Base-by-base conservation (phyloP, 2,888 invertebrate genomes). In the Lordiphosa andalusiaca region DNA sequence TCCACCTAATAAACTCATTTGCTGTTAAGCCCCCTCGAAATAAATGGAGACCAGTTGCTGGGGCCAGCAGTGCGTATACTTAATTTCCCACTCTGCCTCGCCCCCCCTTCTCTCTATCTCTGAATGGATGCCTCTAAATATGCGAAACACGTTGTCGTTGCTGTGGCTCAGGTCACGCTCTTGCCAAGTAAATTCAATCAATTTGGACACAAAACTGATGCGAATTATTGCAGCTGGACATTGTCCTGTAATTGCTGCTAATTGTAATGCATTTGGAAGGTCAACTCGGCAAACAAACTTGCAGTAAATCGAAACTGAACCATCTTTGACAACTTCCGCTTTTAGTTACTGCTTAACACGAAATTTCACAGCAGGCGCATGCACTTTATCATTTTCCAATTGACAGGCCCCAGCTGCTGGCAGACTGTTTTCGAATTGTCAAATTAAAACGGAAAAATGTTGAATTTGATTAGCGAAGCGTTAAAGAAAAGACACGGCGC, bases 401-500 rank as follows among this genome's bases (percentile, higher is more conserved):
- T 82, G 83, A 82, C 85, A 68, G 71, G 69, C 71, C 75, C 44
- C 77, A 77, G 83, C 85, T 84, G 77, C 67, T 78, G 66, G 62
- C 48, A 9, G n/a, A 56, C 76, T 68, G 66, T 62, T 64, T 64
- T 67, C 74, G 78, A 82, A 77, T 84, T 77, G 76, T 77, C 85
- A 78, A 77, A 84, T 77, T 77, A 77, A 84, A 82, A 84, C 62
- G 78, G 78, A 77, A 77, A 81, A 81, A 77, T 84, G 78, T 74
- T 82, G 84, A 84, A 80, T 84, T 84, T 84, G 78, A 84, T 84
- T 84, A 84, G 78, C 78, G 82, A 67, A 84, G 78, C 84, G 84
- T 78, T 77, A 84, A 71, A 61, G 77, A 69, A 76, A 76, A 72
- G 83, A 66, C 78, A 56, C 23, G 50, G 50, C 35, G n/a, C 54